phyloP scores from a whole-genome alignment of 2,113 vertebrate genomes.

The Phalacrocorax carbo region DNA sequence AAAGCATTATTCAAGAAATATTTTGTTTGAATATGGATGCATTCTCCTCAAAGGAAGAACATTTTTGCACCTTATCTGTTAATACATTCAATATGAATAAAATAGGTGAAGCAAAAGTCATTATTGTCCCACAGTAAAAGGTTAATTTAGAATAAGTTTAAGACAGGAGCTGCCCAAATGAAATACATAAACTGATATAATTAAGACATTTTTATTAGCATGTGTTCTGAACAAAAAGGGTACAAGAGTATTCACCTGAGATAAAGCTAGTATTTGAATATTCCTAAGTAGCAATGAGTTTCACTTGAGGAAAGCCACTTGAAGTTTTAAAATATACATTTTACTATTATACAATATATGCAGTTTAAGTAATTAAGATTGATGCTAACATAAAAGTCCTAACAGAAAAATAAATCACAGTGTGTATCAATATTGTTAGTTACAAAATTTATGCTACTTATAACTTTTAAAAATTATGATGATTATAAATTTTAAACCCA shows the following conservation, averaged over 20 bases:
- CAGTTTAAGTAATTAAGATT: slow-evolving; percentile 75
- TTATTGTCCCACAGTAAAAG: slow-evolving; percentile 58
- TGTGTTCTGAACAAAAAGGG: slow-evolving; percentile 68
- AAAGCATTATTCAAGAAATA: no score
- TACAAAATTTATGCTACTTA: slow-evolving; percentile 77
- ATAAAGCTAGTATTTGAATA: slow-evolving; percentile 79
- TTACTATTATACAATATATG: slow-evolving; percentile 65
- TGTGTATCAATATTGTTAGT: slow-evolving; percentile 75
- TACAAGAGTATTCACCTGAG: slow-evolving; percentile 81
- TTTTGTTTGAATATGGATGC: slow-evolving; percentile 17
- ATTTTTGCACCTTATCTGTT: slow-evolving; percentile 70
- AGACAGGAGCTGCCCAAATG: slow-evolving; percentile 50
- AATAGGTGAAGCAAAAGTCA: slow-evolving; percentile 66
- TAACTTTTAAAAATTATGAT: slow-evolving; percentile 71
- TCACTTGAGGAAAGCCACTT: slow-evolving; percentile 71
- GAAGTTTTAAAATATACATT: slow-evolving; percentile 79
- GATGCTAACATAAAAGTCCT: slow-evolving; percentile 70
- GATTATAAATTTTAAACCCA: slow-evolving; percentile 71
- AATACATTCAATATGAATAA: slow-evolving; percentile 84
- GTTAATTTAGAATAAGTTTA: slow-evolving; percentile 28
- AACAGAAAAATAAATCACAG: slow-evolving; percentile 72
- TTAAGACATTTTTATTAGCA: slow-evolving; percentile 61
- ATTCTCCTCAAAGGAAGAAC: slow-evolving; percentile 74
- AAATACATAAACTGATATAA: slow-evolving; percentile 62
- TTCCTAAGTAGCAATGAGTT: slow-evolving; percentile 76